Evolutionary conservation across 2,113 vertebrate genomes (phyloP).

Genomic region (Thinocorus orbignyianus): DNA sequence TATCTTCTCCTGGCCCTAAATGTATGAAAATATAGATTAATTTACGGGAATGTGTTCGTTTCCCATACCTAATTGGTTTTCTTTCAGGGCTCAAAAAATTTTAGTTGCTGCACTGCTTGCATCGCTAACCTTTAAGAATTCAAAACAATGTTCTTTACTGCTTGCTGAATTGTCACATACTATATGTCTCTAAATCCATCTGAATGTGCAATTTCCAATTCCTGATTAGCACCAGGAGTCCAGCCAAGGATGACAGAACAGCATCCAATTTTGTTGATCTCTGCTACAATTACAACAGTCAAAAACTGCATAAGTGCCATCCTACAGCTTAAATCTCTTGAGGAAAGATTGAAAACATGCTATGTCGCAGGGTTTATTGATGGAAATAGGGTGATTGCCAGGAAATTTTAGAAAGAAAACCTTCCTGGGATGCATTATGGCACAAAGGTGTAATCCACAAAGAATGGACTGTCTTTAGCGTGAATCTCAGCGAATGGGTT

Average conservation of each 20-base stretch:
- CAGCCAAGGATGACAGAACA: slow-evolving; percentile 43
- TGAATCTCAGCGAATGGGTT: background rate
- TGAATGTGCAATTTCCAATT: slow-evolving; percentile 32
- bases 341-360: background rate
- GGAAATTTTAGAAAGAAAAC: background rate
- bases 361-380: background rate
- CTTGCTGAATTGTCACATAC: slow-evolving; percentile 33
- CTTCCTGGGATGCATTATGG: background rate
- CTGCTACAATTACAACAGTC: background rate
- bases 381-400: background rate
- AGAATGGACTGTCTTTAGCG: background rate
- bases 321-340: background rate
- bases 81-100: slow-evolving; percentile 3
- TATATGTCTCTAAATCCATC: slow-evolving; percentile 44
- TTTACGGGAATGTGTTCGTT: background rate
- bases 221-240: slow-evolving; percentile 32
- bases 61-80: slow-evolving; percentile 20
- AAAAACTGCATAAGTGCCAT: background rate
- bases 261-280: slow-evolving; percentile 1
- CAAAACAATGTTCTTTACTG: slow-evolving; percentile 17
- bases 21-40: slow-evolving; percentile 38
- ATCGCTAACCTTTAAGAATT: slow-evolving; percentile 47
- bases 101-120: background rate
- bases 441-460: background rate
- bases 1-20: slow-evolving; percentile 25